These are phyloP conservation scores for Taeniopygia guttata DNA, from an alignment of 2,797 vertebrate species.

Conservation along the genomic window DNA sequence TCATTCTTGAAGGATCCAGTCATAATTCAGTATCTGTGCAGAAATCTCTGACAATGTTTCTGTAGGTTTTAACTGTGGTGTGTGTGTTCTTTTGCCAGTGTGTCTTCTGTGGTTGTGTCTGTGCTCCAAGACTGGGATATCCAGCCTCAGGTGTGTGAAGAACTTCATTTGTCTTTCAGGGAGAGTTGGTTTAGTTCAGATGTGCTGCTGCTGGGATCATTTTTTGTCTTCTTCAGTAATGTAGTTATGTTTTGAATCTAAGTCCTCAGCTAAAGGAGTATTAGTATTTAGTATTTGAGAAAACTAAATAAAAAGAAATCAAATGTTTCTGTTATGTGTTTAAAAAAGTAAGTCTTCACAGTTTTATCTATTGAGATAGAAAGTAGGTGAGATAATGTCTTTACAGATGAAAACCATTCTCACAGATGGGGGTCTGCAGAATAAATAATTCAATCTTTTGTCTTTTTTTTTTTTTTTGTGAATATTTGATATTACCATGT, in stretches of 20 bases:
- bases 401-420: background rate
- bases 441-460: background rate
- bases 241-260: background rate
- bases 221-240: background rate
- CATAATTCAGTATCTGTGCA: background rate
- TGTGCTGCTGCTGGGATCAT: fast-evolving
- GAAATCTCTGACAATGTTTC: background rate
- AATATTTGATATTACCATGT: background rate
- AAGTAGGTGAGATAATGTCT: background rate
- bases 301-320: background rate
- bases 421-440: background rate
- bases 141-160: background rate
- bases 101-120: background rate
- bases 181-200: background rate
- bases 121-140: background rate
- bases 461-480: background rate
- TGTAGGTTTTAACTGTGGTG: background rate
- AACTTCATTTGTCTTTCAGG: background rate
- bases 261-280: background rate
- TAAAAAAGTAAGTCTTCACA: background rate
- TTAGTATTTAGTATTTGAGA: background rate
- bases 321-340: background rate
- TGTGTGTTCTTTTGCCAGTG: background rate
- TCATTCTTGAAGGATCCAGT: fast-evolving
- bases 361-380: background rate